These are phyloP conservation scores for Meteorus colon DNA, from an alignment of 2,888 invertebrate species.

Conservation along the genomic window DNA sequence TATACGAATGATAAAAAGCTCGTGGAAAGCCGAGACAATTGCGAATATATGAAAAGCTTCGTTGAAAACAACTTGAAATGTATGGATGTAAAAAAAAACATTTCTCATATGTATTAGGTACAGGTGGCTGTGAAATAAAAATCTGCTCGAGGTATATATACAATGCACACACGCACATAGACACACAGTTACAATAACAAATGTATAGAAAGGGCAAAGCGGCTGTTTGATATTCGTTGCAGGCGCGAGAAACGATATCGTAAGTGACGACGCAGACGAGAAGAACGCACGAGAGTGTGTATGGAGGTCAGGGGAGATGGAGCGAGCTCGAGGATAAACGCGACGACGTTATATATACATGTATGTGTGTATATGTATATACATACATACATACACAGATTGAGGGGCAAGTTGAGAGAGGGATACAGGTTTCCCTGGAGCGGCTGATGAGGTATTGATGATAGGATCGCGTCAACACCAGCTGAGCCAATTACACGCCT, in stretches of 20 bases:
- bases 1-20: conserved; percentile 36
- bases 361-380: conserved; percentile 15
- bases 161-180: not conserved
- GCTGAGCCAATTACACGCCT: conserved; percentile 79
- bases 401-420: conserved; percentile 49
- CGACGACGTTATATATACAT: conserved; percentile 30
- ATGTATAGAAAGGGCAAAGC: not conserved
- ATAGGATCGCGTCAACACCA: conserved; percentile 78
- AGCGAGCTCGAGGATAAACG: conserved; percentile 15
- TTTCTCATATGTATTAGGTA: conserved; percentile 1
- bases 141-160: not conserved
- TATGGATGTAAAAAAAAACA: not conserved
- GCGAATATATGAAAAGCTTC: not conserved
- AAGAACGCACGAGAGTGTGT: conserved; percentile 10
- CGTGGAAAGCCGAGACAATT: conserved; percentile 23
- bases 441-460: conserved; percentile 79
- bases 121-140: conserved; percentile 11
- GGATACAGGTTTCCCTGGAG: conserved; percentile 72
- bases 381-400: conserved; percentile 31
- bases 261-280: conserved; percentile 10
- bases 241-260: conserved; percentile 10
- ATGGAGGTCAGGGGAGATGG: conserved; percentile 20
- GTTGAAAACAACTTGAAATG: not conserved
- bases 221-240: conserved; percentile 23
- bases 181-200: not conserved